These are phyloP conservation scores for Nesospiza acunhae DNA, from an alignment of 2,113 vertebrate species.

Conservation along the genomic window DNA sequence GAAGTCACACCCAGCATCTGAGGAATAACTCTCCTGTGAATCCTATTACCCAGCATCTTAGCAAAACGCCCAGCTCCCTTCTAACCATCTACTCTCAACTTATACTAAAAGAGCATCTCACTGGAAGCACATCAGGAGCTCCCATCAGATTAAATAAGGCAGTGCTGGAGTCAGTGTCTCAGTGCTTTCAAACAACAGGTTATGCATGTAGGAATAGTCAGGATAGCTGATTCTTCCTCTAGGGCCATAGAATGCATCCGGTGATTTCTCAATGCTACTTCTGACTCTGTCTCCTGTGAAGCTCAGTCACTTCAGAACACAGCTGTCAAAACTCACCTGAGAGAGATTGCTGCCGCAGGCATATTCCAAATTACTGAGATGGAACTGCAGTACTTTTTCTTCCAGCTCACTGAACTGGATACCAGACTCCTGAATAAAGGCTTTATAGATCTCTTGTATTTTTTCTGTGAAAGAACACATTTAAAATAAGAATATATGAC, in stretches of 20 bases:
- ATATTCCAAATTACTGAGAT: constrained; percentile 95
- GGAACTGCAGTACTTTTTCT: constrained; percentile 94
- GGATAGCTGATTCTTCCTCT: neutral
- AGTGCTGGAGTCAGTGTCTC: neutral
- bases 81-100: neutral
- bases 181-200: neutral
- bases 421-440: constrained; percentile 93
- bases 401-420: constrained; percentile 94
- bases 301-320: neutral
- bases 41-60: neutral
- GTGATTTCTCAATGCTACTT: neutral
- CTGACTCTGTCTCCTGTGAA: neutral
- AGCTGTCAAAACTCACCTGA: constrained; percentile 74
- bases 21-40: neutral
- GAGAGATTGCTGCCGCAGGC: constrained; percentile 92
- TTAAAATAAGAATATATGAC: neutral
- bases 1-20: neutral
- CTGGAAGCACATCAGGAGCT: neutral
- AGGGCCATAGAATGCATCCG: neutral
- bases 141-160: neutral
- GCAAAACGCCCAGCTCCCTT: neutral
- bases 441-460: constrained; percentile 93
- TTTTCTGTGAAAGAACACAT: constrained; percentile 80
- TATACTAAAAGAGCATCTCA: neutral
- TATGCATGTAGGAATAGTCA: neutral